Evolutionary conservation across 2,888 invertebrate genomes (phyloP).

Genomic region (Busseola fusca): DNA sequence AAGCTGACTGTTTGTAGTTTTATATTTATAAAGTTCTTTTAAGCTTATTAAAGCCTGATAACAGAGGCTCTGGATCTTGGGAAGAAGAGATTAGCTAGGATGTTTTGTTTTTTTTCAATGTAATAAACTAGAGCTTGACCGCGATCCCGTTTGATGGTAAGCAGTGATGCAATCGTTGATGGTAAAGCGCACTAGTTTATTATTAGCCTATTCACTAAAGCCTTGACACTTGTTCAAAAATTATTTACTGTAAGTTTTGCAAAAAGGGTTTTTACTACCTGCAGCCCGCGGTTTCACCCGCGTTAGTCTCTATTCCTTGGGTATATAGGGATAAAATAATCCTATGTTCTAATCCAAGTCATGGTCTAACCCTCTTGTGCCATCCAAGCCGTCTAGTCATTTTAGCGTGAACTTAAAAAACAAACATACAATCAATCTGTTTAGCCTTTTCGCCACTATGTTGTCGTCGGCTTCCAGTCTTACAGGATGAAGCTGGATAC

Average conservation of each 20-base stretch:
- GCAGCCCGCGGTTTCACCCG: neutral
- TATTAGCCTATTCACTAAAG: too few relatives aligned
- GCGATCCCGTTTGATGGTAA: too few relatives aligned
- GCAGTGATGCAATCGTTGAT: too few relatives aligned
- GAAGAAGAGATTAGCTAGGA: neutral
- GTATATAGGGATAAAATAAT: neutral
- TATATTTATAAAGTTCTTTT: constrained; percentile 11
- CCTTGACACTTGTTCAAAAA: too few relatives aligned
- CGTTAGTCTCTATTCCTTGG: neutral
- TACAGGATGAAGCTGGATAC: too few relatives aligned
- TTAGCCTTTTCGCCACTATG: too few relatives aligned
- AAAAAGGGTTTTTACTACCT: neutral
- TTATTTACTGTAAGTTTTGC: neutral
- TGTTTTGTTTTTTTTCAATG: too few relatives aligned
- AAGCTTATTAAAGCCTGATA: constrained; percentile 28
- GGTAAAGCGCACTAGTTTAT: too few relatives aligned
- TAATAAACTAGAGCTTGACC: too few relatives aligned
- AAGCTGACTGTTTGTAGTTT: constrained; percentile 37
- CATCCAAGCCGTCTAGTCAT: neutral
- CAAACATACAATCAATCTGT: neutral
- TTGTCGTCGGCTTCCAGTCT: too few relatives aligned
- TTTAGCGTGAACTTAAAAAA: neutral
- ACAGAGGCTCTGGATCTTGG: neutral
- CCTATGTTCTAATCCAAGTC: neutral
- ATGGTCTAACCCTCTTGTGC: neutral